These are phyloP conservation scores for human DNA, from an alignment of 2,113 vertebrate species.

Conservation along the genomic window GRCh38 chr11:77030501-77031000, in stretches of 20 bases:
- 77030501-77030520: background rate
- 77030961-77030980: background rate
- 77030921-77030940: background rate
- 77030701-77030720: background rate
- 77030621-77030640: background rate
- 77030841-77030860: too few species aligned
- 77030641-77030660: background rate
- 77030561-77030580: background rate
- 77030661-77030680: background rate
- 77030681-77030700: background rate
- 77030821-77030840: background rate
- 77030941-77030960: background rate
- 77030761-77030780: background rate
- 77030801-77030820: background rate
- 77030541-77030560: background rate
- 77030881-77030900: background rate
- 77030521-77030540: background rate
- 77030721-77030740: background rate
- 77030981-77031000: background rate
- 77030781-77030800: background rate
- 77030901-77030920: background rate
- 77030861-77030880: background rate
- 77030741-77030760: background rate
- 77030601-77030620: too few species aligned
- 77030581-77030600: background rate